phyloP scores from a whole-genome alignment of 1,140 invertebrate species.

The Semibalanus balanoides region DNA sequence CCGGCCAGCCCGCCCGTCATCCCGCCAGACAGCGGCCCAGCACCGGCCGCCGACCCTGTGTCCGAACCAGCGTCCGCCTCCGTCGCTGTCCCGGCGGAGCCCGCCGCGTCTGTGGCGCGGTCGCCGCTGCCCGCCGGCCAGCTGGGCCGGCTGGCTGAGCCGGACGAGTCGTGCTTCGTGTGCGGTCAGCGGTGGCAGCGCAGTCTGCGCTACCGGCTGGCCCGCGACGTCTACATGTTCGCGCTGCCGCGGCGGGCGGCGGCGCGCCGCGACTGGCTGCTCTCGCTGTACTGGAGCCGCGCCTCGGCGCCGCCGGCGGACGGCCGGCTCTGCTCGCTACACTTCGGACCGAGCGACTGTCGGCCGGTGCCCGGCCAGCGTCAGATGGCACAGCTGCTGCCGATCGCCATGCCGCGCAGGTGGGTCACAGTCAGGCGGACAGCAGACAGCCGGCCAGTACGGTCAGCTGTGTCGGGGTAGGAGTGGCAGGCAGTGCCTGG shows the following conservation, averaged over 20 bases:
- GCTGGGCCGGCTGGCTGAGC: background rate
- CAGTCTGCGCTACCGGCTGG: background rate
- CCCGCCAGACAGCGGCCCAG: too few species aligned
- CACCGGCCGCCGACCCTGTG: too few species aligned
- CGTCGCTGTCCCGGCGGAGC: too few species aligned
- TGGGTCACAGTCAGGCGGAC: background rate
- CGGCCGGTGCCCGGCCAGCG: background rate
- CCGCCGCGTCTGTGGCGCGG: too few species aligned
- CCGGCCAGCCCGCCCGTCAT: too few species aligned
- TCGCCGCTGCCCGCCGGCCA: background rate
- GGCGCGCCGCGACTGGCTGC: constrained; percentile 1
- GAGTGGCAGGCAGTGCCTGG: too few species aligned
- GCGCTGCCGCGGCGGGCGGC: background rate
- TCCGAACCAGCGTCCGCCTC: too few species aligned
- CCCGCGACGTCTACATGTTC: background rate
- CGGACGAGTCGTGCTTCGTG: background rate
- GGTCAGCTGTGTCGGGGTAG: too few species aligned
- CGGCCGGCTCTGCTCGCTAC: background rate
- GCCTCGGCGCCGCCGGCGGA: background rate
- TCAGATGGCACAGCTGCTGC: background rate
- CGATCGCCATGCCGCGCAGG: background rate
- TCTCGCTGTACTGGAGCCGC: background rate
- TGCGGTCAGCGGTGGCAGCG: background rate
- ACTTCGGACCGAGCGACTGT: background rate
- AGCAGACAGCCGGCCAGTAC: too few species aligned